phyloP scores from a whole-genome alignment of 1,140 invertebrate species.

The Heliconius hewitsoni region DNA sequence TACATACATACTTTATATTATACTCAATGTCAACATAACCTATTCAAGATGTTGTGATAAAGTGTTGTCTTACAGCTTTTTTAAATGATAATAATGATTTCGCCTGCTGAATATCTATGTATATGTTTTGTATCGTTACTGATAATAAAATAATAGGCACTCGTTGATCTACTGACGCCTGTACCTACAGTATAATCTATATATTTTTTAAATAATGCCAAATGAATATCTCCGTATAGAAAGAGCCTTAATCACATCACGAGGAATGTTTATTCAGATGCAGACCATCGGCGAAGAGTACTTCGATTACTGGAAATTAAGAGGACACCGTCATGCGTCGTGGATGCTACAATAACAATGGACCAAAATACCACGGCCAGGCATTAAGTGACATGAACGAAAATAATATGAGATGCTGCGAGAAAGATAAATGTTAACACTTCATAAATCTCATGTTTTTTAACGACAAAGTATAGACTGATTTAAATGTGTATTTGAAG shows the following conservation, averaged over 20 bases:
- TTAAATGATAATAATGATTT: too few relatives aligned
- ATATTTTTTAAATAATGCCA: background rate
- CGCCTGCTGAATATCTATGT: too few relatives aligned
- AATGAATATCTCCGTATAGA: slow-evolving; percentile 3
- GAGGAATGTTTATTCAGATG: slow-evolving; percentile 76
- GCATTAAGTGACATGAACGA: slow-evolving; percentile 60
- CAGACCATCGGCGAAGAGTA: slow-evolving; percentile 65
- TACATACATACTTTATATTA: too few relatives aligned
- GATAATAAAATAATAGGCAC: too few relatives aligned
- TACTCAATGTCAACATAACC: too few relatives aligned
- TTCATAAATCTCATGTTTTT: slow-evolving; percentile 25
- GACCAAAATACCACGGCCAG: slow-evolving; percentile 64
- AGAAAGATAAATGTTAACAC: slow-evolving; percentile 43
- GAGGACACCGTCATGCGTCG: slow-evolving; percentile 65
- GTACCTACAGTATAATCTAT: background rate
- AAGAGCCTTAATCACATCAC: slow-evolving; percentile 52
- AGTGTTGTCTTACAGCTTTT: too few relatives aligned
- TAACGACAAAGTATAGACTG: slow-evolving; percentile 22
- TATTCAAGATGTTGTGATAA: too few relatives aligned
- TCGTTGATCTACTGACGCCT: too few relatives aligned
- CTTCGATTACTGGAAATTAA: slow-evolving; percentile 78
- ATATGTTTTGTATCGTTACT: too few relatives aligned
- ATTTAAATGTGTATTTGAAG: slow-evolving; percentile 14
- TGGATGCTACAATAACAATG: slow-evolving; percentile 76
- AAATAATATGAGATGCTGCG: slow-evolving; percentile 60